Evolutionary conservation across 2,888 invertebrate genomes (phyloP).

Genomic region (Thecocarcelia acutangulata): DNA sequence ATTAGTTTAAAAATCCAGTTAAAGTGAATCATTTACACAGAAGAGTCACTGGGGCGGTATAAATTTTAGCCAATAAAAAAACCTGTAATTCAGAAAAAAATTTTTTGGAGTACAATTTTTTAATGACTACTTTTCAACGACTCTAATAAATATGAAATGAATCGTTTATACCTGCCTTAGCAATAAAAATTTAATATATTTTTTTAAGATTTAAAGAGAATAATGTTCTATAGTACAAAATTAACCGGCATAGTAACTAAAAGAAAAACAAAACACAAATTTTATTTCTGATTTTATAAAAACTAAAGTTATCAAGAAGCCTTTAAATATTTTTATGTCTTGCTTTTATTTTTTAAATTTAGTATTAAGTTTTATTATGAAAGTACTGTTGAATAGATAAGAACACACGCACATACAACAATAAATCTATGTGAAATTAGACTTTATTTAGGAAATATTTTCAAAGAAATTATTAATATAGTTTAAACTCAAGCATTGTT

Average conservation of each 20-base stretch:
- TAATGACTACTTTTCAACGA: too few relatives aligned
- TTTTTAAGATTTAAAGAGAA: too few relatives aligned
- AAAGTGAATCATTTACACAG: neutral
- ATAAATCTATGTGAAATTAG: neutral
- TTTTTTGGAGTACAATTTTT: too few relatives aligned
- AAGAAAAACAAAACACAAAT: too few relatives aligned
- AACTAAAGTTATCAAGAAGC: neutral
- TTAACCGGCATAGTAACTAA: too few relatives aligned
- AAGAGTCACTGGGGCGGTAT: constrained; percentile 3
- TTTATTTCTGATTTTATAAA: too few relatives aligned
- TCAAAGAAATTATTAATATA: constrained; percentile 7
- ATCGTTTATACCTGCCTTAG: too few relatives aligned
- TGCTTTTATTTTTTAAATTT: neutral
- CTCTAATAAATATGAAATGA: too few relatives aligned
- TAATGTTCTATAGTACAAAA: too few relatives aligned
- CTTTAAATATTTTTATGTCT: neutral
- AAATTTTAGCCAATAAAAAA: constrained; percentile 1
- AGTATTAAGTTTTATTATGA: neutral
- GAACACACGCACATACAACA: constrained; percentile 2
- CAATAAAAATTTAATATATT: too few relatives aligned
- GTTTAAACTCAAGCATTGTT: constrained; percentile 32
- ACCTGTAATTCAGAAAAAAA: constrained; percentile 9
- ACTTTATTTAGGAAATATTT: constrained; percentile 6
- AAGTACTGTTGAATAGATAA: neutral
- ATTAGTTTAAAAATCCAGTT: too few relatives aligned